Evolutionary conservation across 2,113 vertebrate genomes (phyloP).

Genomic region (Pachypanchax playfairii): DNA sequence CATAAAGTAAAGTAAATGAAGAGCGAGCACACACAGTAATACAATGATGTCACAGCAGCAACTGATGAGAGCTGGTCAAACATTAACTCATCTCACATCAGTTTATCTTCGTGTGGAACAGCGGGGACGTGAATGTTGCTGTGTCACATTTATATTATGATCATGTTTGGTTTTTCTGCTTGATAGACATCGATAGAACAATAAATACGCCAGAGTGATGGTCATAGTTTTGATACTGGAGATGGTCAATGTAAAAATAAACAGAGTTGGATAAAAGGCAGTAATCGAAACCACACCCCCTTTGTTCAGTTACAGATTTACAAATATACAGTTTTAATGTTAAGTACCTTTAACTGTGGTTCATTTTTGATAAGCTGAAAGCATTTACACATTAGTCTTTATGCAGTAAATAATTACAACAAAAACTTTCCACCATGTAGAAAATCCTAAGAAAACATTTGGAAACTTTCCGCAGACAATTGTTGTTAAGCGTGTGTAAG

Average conservation of each 20-base stretch:
- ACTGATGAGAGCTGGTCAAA: slow-evolving; percentile 21
- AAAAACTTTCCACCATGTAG: too few species aligned
- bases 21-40: slow-evolving; percentile 1
- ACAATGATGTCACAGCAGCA: slow-evolving; percentile 42
- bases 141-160: not conserved
- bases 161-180: not conserved
- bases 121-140: not conserved
- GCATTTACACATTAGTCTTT: too few species aligned
- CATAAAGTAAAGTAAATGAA: slow-evolving; percentile 43
- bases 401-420: too few species aligned
- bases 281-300: not conserved
- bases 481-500: too few species aligned
- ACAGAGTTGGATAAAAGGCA: slow-evolving; percentile 3
- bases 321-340: too few species aligned
- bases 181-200: not conserved
- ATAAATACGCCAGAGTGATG: slow-evolving; percentile 24
- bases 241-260: slow-evolving; percentile 5
- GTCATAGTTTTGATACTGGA: slow-evolving; percentile 33
- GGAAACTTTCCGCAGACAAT: too few species aligned
- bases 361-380: too few species aligned
- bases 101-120: not conserved
- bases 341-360: too few species aligned
- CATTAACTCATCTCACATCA: slow-evolving; percentile 27
- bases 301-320: not conserved
- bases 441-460: too few species aligned